These are phyloP conservation scores for Lytechinus variegatus DNA, from an alignment of 35 echinoderm and acorn worm species.

Conservation along the genomic window DNA sequence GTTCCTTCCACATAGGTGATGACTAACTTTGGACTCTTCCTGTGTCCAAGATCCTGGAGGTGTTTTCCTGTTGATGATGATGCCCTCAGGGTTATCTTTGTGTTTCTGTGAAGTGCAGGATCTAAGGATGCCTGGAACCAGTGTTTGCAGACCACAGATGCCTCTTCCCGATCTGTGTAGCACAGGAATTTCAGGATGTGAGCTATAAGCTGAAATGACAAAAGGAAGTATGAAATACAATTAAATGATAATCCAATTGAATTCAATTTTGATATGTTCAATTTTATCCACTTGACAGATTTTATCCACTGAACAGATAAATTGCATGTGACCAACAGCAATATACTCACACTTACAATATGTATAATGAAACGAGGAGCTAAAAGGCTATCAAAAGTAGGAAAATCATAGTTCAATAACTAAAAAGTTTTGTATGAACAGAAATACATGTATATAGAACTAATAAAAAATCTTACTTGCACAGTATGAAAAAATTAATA, in stretches of 20 bases:
- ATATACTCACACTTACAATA: too few species aligned
- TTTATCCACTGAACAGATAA: too few species aligned
- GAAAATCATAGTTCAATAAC: too few species aligned
- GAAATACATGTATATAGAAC: too few species aligned
- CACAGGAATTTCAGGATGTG: conserved; percentile 32
- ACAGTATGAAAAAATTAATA: too few species aligned
- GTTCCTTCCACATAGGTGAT: conserved; percentile 74
- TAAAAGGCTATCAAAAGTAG: too few species aligned
- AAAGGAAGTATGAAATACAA: not conserved
- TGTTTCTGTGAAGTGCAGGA: conserved; percentile 71
- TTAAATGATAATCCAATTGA: not conserved
- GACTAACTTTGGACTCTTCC: conserved; percentile 83
- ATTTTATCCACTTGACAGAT: too few species aligned
- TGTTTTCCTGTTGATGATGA: conserved; percentile 31
- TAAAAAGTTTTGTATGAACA: too few species aligned
- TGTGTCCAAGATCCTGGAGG: conserved; percentile 61
- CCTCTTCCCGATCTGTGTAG: conserved; percentile 11
- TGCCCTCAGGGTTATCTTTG: conserved; percentile 76
- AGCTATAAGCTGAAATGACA: conserved; percentile 18
- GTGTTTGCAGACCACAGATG: conserved; percentile 23
- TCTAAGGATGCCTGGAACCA: conserved; percentile 91
- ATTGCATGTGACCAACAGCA: too few species aligned
- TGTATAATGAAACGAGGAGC: too few species aligned
- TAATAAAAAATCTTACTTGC: too few species aligned
- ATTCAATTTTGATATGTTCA: too few species aligned